A percentile compares a stretch with the other conserved stretches of the same genome.
Conservation (phyloP, 1,140 invertebrate species). For the Drosophila melanica region DNA sequence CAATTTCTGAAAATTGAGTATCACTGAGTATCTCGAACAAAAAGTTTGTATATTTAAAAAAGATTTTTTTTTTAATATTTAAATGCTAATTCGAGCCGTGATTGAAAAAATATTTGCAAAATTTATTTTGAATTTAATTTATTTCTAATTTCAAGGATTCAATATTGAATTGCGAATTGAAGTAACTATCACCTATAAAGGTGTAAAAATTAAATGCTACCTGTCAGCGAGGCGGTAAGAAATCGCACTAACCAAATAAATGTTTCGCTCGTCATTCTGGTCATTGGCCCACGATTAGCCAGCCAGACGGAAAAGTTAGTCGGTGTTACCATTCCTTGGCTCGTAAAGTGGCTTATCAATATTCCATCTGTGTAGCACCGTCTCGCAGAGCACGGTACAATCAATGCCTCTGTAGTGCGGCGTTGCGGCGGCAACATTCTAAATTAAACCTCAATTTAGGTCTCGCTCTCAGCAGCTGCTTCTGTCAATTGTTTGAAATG, state of each 20-base stretch:
- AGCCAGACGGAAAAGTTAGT: conserved; percentile 30
- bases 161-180: too few species aligned
- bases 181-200: too few species aligned
- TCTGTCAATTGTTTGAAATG: conserved; percentile 77
- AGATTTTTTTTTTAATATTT: too few species aligned
- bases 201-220: too few species aligned
- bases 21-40: too few species aligned
- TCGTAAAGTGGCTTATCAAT: conserved; percentile 67
- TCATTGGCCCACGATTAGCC: conserved; percentile 40
- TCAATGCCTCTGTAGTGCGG: conserved; percentile 44
- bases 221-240: conserved; percentile 17
- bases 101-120: too few species aligned
- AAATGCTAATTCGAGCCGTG: too few species aligned
- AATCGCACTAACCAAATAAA: conserved; percentile 73
- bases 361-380: conserved; percentile 68
- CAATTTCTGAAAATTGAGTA: neutral
- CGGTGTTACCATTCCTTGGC: conserved; percentile 28
- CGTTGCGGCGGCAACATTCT: conserved; percentile 57
- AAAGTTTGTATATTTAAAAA: too few species aligned
- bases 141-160: too few species aligned
- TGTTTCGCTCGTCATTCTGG: conserved; percentile 21
- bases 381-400: conserved; percentile 50
- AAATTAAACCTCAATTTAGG: conserved; percentile 75
- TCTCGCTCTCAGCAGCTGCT: conserved; percentile 46
- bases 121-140: too few species aligned